Evolutionary conservation across 1,140 invertebrate genomes (phyloP).

Genomic region (Laupala kohalensis): DNA sequence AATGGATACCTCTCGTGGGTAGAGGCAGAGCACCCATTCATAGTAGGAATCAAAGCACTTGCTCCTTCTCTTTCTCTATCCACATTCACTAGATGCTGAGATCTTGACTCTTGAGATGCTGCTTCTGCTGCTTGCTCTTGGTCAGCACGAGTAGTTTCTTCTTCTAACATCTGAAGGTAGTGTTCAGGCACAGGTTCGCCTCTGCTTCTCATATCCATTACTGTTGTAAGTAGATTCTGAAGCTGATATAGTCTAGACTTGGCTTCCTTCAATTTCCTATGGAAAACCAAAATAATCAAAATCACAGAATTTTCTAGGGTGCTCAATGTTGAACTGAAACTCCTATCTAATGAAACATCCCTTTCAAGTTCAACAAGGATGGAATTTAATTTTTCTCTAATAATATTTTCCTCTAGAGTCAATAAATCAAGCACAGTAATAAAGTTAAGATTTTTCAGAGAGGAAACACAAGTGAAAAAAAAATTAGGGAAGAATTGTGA

Average conservation of each 20-base stretch:
- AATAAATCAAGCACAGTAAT: too few species aligned
- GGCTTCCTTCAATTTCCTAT: slow-evolving; percentile 13
- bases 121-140: neutral
- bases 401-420: too few species aligned
- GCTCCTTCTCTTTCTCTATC: neutral
- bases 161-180: slow-evolving; percentile 8
- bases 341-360: too few species aligned
- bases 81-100: neutral
- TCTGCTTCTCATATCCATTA: slow-evolving; percentile 1
- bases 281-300: neutral
- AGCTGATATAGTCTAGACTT: slow-evolving; percentile 8
- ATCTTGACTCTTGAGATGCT: neutral
- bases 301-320: too few species aligned
- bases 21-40: neutral
- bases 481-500: too few species aligned
- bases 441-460: too few species aligned
- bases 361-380: too few species aligned
- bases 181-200: slow-evolving; percentile 11
- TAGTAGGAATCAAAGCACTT: neutral
- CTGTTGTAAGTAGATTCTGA: slow-evolving; percentile 9
- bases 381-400: too few species aligned
- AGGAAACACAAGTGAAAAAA: too few species aligned
- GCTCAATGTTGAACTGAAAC: too few species aligned
- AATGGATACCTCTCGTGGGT: neutral
- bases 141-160: slow-evolving; percentile 1